Base-by-base conservation (phyloP, 2,113 vertebrate species). In the Callipepla squamata region DNA sequence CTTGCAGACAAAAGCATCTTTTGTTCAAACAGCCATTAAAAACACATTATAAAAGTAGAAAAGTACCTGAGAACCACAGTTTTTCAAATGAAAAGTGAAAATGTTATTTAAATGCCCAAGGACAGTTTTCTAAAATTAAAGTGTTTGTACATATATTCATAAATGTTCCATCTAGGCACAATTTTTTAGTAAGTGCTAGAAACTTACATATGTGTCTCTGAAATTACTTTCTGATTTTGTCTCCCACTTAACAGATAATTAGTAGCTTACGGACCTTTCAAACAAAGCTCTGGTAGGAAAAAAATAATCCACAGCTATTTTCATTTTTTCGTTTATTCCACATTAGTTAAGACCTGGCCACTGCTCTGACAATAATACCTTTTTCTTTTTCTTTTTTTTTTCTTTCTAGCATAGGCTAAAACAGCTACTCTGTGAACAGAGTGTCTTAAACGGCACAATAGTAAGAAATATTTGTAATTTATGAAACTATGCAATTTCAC, bases 31-130 rank as follows among this genome's bases (percentile, higher is more conserved):
- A 80, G 55, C 32, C 18, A 15, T 66, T 48, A 53, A 9, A 30
- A 53, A 53, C 30, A 7, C 53, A 55, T 10, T 32, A 55, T 73
- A 42, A 70, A 79, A 62, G 67, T 62, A 83, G 50, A 67, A 50
- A 5, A 63, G 25, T 62, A 70, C 5, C 75, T 0, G 0, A 11
- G 6, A 2, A 23, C 67, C 75, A 72, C 58, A 59, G 22, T 28
- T 81, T 79, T 78, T 84, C 80, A 81, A 63, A 48, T 32, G 7
- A 30, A 36, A 67, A 62, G 28, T 55, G 77, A 50, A 74, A 83
- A 45, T 17, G 63, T 86, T 8, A 32, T 74, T 89, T 81, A 72
- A 67, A 68, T 44, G 36, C 61, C 62, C 55, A 48, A 79, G n/a
- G n/a, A 75, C 42, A 40, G 15, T 73, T 79, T 91, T 72, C 44